Conservation (phyloP, 2,113 vertebrate species). For the Atrichornis clamosus region DNA sequence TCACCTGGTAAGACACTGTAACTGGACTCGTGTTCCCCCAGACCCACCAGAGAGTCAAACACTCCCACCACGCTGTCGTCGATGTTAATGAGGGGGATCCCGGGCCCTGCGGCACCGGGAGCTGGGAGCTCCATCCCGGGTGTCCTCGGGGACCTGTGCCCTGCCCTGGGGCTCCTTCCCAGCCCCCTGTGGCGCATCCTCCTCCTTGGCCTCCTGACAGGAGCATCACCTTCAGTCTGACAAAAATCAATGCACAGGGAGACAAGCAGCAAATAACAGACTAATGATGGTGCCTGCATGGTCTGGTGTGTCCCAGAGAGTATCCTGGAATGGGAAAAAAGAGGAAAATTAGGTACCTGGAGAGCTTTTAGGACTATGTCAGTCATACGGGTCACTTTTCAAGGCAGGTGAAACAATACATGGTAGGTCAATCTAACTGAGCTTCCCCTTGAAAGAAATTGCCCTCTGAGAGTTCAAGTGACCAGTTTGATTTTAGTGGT, state of each 20-base stretch:
- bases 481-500: neutral
- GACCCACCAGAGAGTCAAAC: conserved; percentile 73
- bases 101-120: neutral
- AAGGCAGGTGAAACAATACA: neutral
- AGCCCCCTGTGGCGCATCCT: neutral
- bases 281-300: conserved; percentile 76
- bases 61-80: conserved; percentile 65
- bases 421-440: neutral
- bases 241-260: conserved; percentile 53
- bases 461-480: neutral
- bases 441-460: neutral
- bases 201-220: conserved; percentile 38
- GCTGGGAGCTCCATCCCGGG: neutral
- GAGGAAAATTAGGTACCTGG: neutral
- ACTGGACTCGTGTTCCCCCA: conserved; percentile 74
- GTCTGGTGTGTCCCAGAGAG: neutral
- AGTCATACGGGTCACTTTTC: neutral
- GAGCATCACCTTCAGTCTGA: conserved; percentile 25
- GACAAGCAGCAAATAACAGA: conserved; percentile 66
- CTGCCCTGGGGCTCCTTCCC: neutral
- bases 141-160: neutral
- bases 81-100: conserved; percentile 33
- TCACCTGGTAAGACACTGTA: conserved; percentile 89
- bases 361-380: neutral
- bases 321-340: conserved; percentile 31